A percentile compares a stretch with the other conserved stretches of the same genome.
These are phyloP conservation scores for Struthio camelus DNA, from an alignment of 2,113 vertebrate genomes.

Conservation along the genomic window DNA sequence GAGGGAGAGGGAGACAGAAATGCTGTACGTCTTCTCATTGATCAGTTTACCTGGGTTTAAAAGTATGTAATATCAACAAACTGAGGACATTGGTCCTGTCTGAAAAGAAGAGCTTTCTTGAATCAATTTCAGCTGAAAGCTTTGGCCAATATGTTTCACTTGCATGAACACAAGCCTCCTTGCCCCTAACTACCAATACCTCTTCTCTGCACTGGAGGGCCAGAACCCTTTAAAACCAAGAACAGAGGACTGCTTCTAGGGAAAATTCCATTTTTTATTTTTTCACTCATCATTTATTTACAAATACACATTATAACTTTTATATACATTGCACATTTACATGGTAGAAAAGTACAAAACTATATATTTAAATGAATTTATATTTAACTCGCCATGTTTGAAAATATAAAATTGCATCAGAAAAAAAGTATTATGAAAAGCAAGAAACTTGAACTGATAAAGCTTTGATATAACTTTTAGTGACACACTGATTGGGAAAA, in stretches of 20 bases:
- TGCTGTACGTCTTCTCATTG: neutral
- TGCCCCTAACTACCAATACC: neutral
- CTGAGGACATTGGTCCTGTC: neutral
- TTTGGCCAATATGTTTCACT: neutral
- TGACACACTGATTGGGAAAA: slow-evolving; percentile 70
- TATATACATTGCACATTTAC: slow-evolving; percentile 99
- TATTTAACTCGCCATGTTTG: slow-evolving; percentile 97
- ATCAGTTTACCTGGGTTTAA: neutral
- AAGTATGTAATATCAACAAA: neutral
- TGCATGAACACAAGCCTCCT: neutral
- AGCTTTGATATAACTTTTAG: slow-evolving; percentile 82
- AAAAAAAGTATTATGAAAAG: slow-evolving; percentile 88
- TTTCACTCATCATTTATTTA: slow-evolving; percentile 99
- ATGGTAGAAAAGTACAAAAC: slow-evolving; percentile 99
- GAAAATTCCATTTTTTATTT: slow-evolving; percentile 84
- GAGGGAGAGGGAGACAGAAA: neutral
- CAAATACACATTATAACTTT: slow-evolving; percentile 99
- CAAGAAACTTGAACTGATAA: slow-evolving; percentile 88
- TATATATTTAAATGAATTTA: slow-evolving; percentile 99
- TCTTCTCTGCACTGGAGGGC: neutral
- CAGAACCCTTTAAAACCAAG: neutral
- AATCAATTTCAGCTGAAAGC: neutral
- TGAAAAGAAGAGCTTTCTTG: neutral
- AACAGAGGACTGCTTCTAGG: slow-evolving; percentile 59
- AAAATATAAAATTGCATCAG: slow-evolving; percentile 90